Percentiles rank a stretch among this genome's conserved stretches.
Conservation (phyloP, 92 coral and sea anemone species). For the Porites cylindrica region DNA sequence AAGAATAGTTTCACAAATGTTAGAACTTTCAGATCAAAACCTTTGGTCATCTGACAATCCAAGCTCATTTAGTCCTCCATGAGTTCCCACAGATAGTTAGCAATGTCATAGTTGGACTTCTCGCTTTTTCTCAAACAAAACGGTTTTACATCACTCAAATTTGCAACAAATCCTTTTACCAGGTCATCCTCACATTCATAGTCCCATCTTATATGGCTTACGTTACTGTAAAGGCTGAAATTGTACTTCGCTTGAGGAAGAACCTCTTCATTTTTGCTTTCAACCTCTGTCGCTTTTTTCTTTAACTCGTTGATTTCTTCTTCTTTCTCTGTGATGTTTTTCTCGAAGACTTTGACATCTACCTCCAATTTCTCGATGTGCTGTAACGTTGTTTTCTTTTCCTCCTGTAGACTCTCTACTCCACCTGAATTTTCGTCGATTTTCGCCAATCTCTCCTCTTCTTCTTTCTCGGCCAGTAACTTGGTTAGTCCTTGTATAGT, state of each 20-base stretch:
- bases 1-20: not conserved
- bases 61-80: conserved; percentile 60
- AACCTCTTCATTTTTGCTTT: conserved; percentile 70
- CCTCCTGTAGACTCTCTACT: conserved; percentile 60
- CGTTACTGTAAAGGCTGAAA: conserved; percentile 90
- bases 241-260: conserved; percentile 92
- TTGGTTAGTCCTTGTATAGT: conserved; percentile 63
- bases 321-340: conserved; percentile 66
- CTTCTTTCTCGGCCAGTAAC: conserved; percentile 37
- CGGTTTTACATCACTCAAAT: conserved; percentile 89
- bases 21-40: not conserved
- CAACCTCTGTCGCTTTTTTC: conserved; percentile 56
- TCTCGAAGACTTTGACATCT: conserved; percentile 68
- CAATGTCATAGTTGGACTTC: conserved; percentile 75
- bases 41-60: not conserved
- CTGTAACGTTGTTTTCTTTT: conserved; percentile 53
- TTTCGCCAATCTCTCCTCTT: conserved; percentile 22
- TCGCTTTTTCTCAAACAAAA: conserved; percentile 82
- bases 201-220: conserved; percentile 96
- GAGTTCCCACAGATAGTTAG: conserved; percentile 92
- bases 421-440: conserved; percentile 45
- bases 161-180: conserved; percentile 92
- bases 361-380: conserved; percentile 80
- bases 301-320: conserved; percentile 49
- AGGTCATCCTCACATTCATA: conserved; percentile 85